Evolutionary conservation across 2,113 vertebrate genomes (phyloP).

Genomic region (Columbina picui): DNA sequence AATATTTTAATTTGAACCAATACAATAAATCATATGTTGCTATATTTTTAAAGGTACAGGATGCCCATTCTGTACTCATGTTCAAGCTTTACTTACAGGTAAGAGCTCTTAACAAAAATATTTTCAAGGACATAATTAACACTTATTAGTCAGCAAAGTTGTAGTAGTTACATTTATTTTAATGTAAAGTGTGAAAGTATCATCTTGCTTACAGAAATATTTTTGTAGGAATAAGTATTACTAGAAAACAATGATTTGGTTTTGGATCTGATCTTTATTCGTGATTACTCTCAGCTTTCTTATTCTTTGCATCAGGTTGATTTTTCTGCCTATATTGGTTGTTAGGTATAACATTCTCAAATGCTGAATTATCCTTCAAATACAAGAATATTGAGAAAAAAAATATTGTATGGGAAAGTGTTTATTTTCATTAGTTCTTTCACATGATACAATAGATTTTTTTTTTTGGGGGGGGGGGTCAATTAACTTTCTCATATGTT

Average conservation of each 20-base stretch:
- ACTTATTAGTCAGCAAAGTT: not conserved
- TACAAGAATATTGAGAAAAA: not conserved
- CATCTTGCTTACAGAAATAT: not conserved
- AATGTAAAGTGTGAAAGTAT: not conserved
- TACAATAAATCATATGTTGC: not conserved
- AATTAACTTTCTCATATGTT: not conserved
- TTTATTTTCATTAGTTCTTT: not conserved
- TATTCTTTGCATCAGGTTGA: not conserved
- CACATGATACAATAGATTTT: not conserved
- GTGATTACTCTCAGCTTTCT: not conserved
- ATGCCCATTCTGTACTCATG: not conserved
- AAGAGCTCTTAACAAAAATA: not conserved
- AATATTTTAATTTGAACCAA: slow-evolving; percentile 37
- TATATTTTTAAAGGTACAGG: slow-evolving; percentile 3
- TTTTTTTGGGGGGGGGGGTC: not conserved
- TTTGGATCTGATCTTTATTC: not conserved
- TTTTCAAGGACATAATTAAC: not conserved
- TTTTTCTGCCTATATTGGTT: not conserved
- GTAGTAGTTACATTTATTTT: not conserved
- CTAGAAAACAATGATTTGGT: not conserved
- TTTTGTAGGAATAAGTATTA: not conserved
- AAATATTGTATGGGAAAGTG: not conserved
- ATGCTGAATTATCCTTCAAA: not conserved
- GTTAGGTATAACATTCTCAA: not conserved
- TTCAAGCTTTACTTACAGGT: not conserved